Percentiles rank a stretch among this genome's conserved stretches.
These are phyloP conservation scores for Cataglyphis livida DNA, from an alignment of 2,888 invertebrate genomes.

Conservation along the genomic window DNA sequence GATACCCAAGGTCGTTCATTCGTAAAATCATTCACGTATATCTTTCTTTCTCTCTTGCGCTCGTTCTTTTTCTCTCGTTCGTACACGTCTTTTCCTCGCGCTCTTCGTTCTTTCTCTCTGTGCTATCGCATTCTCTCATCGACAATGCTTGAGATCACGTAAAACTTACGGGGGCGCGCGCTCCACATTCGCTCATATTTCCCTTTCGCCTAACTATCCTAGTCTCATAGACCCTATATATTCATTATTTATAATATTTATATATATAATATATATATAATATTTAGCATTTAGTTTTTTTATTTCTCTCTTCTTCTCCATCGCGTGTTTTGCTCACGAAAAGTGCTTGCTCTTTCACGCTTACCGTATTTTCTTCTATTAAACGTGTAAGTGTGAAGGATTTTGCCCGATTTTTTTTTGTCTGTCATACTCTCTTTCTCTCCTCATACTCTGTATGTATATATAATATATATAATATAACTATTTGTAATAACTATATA, in stretches of 20 bases:
- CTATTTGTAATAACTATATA: slow-evolving; percentile 85
- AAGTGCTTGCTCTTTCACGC: slow-evolving; percentile 74
- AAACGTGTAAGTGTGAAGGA: slow-evolving; percentile 66
- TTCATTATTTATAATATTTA: slow-evolving; percentile 86
- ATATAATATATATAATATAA: slow-evolving; percentile 85
- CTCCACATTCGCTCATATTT: slow-evolving; percentile 68
- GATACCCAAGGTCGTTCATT: slow-evolving; percentile 67
- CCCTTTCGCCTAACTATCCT: slow-evolving; percentile 82
- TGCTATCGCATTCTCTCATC: slow-evolving; percentile 49
- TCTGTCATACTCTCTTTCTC: slow-evolving; percentile 77
- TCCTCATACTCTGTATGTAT: slow-evolving; percentile 84
- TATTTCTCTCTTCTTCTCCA: slow-evolving; percentile 78
- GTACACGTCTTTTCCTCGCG: background rate
- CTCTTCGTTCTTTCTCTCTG: background rate
- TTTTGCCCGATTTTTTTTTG: slow-evolving; percentile 55
- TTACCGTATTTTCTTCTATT: slow-evolving; percentile 55
- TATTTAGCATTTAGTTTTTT: slow-evolving; percentile 84
- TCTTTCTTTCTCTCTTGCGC: slow-evolving; percentile 26
- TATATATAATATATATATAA: slow-evolving; percentile 84
- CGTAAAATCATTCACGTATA: slow-evolving; percentile 51
- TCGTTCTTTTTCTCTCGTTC: slow-evolving; percentile 13
- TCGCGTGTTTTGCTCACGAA: slow-evolving; percentile 57
- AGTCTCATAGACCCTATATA: slow-evolving; percentile 85
- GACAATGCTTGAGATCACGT: slow-evolving; percentile 60
- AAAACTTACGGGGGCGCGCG: slow-evolving; percentile 61